Evolutionary conservation across 2,113 vertebrate species (phyloP).

Genomic region (Elgaria multicarinata): DNA sequence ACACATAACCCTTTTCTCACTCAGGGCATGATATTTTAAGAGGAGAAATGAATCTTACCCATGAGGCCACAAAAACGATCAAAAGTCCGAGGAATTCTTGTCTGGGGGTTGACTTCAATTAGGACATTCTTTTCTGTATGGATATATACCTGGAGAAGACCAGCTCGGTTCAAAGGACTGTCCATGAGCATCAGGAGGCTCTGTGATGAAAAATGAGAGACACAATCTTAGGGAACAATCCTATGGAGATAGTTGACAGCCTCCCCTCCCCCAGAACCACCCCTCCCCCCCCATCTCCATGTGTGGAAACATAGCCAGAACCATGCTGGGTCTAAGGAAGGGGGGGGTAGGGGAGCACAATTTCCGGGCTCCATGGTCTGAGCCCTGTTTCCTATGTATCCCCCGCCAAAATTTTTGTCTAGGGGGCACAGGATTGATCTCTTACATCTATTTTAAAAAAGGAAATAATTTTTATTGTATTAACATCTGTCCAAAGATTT

Average conservation of each 20-base stretch:
- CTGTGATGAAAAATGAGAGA: conserved; percentile 62
- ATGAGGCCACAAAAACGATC: conserved; percentile 96
- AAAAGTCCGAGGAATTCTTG: conserved; percentile 96
- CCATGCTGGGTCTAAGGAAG: no score
- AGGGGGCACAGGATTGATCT: no score
- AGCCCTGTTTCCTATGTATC: no score
- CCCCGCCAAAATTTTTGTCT: no score
- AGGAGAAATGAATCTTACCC: conserved; percentile 78
- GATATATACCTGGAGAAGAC: conserved; percentile 94
- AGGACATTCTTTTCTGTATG: conserved; percentile 94
- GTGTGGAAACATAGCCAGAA: no score
- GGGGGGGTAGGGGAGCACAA: no score
- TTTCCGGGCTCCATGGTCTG: no score
- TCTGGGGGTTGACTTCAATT: conserved; percentile 97
- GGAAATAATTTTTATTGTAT: background rate
- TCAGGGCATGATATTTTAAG: background rate
- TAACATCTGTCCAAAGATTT: background rate
- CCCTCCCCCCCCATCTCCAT: no score
- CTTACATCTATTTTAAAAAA: background rate
- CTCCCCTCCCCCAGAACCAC: no score
- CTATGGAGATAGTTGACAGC: no score
- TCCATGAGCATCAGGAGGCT: conserved; percentile 96
- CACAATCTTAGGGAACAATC: accelerated
- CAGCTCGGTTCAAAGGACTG: conserved; percentile 95
- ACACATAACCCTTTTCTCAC: background rate